A percentile compares a stretch with the other conserved stretches of the same genome.
Evolutionary conservation across 2,888 invertebrate species (phyloP).

Genomic region (Electrophaes corylata): DNA sequence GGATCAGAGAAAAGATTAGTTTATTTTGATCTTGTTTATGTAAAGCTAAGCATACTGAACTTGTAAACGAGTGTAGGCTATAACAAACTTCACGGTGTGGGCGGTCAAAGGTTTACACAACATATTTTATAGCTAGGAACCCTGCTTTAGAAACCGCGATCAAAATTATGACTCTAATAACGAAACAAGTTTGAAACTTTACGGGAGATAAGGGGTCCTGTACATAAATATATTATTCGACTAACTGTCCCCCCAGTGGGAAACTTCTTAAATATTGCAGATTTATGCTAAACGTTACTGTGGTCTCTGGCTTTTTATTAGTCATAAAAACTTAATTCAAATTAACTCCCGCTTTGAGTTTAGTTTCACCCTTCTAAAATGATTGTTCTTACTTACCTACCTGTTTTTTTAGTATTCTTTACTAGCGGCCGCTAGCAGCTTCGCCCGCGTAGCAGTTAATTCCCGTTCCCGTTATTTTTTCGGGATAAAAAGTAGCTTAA

Average conservation of each 20-base stretch:
- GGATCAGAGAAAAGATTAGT: background rate
- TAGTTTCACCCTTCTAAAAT: conserved; percentile 37
- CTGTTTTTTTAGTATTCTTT: background rate
- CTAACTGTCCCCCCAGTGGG: conserved; percentile 53
- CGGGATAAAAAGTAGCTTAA: too few species aligned
- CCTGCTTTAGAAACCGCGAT: conserved; percentile 24
- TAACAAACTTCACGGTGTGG: conserved; percentile 12
- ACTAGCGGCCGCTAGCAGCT: too few species aligned
- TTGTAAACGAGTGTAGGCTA: conserved; percentile 2
- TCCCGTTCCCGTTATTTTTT: too few species aligned
- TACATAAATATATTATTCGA: conserved; percentile 57
- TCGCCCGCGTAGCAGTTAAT: too few species aligned
- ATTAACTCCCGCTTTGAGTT: conserved; percentile 57
- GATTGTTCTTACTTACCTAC: background rate
- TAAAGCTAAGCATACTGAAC: background rate
- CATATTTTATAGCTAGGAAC: conserved; percentile 22
- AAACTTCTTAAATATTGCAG: conserved; percentile 72
- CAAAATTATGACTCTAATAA: conserved; percentile 33
- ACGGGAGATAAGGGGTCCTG: conserved; percentile 33
- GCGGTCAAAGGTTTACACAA: conserved; percentile 14
- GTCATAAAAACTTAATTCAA: conserved; percentile 66
- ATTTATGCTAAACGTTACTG: conserved; percentile 71
- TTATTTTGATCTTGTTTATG: background rate
- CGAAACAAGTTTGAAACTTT: conserved; percentile 33
- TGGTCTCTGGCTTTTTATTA: conserved; percentile 57